These are phyloP conservation scores for Rotaria sp. DNA, from an alignment of 2,888 invertebrate species.

Conservation along the genomic window DNA sequence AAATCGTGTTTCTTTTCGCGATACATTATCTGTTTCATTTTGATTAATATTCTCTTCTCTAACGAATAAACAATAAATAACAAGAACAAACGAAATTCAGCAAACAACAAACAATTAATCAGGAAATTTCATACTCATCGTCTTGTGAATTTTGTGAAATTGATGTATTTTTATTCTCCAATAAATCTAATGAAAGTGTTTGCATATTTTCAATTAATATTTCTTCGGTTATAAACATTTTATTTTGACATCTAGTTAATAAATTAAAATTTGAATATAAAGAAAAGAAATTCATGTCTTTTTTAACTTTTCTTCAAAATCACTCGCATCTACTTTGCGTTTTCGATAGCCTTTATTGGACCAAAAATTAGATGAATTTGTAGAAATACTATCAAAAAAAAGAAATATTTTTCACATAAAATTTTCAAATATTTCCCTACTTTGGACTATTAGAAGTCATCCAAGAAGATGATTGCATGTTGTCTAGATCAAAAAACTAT, in stretches of 20 bases:
- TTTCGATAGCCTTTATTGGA: not conserved
- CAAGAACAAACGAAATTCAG: not conserved
- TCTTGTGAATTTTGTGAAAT: not conserved
- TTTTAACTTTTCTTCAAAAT: not conserved
- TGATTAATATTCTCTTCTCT: not conserved
- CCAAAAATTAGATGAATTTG: not conserved
- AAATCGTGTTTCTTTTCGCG: not conserved
- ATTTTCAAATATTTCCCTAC: not conserved
- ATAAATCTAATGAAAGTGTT: not conserved
- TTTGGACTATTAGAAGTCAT: not conserved
- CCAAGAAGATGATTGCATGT: not conserved
- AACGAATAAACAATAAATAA: not conserved
- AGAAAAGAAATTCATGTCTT: not conserved
- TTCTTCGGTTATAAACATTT: slow-evolving; percentile 16
- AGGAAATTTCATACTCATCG: not conserved
- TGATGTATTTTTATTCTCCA: not conserved
- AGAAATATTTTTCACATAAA: not conserved
- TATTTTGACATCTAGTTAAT: not conserved
- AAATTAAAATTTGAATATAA: not conserved
- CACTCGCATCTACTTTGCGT: not conserved
- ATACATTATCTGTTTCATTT: not conserved
- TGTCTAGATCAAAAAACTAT: not conserved
- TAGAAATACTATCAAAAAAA: not conserved
- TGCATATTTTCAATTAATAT: not conserved
- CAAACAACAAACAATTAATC: not conserved